Conservation (phyloP, 2,888 invertebrate genomes). For the Aphodius sticticus region DNA sequence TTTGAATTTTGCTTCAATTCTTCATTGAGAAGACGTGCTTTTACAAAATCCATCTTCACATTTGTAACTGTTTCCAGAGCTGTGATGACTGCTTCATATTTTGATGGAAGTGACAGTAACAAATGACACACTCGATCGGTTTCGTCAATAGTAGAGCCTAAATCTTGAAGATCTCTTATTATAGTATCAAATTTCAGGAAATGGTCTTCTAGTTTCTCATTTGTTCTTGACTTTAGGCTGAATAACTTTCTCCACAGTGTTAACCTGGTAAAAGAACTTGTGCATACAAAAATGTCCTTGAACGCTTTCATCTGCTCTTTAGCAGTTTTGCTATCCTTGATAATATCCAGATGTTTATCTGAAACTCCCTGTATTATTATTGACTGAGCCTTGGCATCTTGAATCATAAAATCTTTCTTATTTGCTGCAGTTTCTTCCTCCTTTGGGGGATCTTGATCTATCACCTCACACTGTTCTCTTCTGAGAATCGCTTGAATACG, state of each 20-base stretch:
- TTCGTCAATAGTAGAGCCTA: constrained; percentile 20
- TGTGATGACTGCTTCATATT: not conserved
- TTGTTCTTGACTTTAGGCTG: not conserved
- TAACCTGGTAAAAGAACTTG: constrained; percentile 38
- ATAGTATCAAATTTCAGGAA: constrained; percentile 11
- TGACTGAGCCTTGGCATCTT: constrained; percentile 34
- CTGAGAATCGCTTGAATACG: too few species aligned
- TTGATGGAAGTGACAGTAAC: constrained; percentile 8
- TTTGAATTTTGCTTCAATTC: constrained; percentile 14
- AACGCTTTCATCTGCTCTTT: constrained; percentile 22
- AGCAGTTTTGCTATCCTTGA: constrained; percentile 13
- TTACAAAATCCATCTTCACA: constrained; percentile 19
- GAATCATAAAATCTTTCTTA: too few species aligned
- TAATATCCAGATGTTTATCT: constrained; percentile 40
- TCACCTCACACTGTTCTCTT: too few species aligned
- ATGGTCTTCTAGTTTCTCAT: constrained; percentile 23
- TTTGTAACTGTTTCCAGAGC: not conserved
- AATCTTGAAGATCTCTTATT: not conserved
- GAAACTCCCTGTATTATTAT: constrained; percentile 39
- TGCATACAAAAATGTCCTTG: constrained; percentile 36
- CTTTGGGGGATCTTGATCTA: too few species aligned
- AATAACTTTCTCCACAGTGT: constrained; percentile 22
- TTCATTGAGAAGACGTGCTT: constrained; percentile 8
- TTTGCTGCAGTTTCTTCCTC: too few species aligned
- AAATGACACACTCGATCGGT: constrained; percentile 24